phyloP scores from a whole-genome alignment of 2,797 vertebrate genomes.

The Emydoidea blandingii region DNA sequence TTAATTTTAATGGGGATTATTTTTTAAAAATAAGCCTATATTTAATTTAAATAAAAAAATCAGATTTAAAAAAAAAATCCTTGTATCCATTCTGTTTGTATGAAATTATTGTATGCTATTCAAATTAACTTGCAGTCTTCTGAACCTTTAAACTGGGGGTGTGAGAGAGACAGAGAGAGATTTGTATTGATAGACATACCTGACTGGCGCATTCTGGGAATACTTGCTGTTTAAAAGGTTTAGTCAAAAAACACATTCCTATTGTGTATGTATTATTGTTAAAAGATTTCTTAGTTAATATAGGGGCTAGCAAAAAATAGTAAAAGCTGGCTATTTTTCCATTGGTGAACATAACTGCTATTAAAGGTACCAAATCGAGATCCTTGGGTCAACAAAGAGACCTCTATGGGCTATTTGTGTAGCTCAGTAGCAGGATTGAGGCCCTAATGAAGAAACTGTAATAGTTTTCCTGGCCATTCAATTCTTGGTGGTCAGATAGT shows the following conservation, averaged over 20 bases:
- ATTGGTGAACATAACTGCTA: rapidly evolving
- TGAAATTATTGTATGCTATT: not conserved
- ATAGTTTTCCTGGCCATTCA: rapidly evolving
- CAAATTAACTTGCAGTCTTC: not conserved
- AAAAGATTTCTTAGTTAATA: not conserved
- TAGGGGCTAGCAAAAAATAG: not conserved
- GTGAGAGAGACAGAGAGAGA: not conserved
- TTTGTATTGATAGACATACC: not conserved
- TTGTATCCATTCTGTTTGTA: not conserved
- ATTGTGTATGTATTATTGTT: not conserved
- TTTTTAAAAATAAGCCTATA: not conserved
- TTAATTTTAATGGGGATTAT: not conserved
- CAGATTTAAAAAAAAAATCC: not conserved
- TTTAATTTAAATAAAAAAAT: not conserved
- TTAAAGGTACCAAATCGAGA: not conserved
- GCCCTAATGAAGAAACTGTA: not conserved
- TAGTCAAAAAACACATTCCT: not conserved
- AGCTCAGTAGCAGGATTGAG: not conserved
- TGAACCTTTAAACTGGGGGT: not conserved
- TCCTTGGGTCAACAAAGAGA: not conserved
- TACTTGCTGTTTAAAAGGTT: not conserved
- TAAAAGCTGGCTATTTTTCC: rapidly evolving
- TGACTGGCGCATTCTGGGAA: not conserved
- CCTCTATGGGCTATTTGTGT: not conserved
- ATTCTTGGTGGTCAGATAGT: not conserved